Percentiles rank a stretch among this genome's conserved stretches.
phyloP scores from a whole-genome alignment of 2,113 vertebrate genomes.

The Solea solea region DNA sequence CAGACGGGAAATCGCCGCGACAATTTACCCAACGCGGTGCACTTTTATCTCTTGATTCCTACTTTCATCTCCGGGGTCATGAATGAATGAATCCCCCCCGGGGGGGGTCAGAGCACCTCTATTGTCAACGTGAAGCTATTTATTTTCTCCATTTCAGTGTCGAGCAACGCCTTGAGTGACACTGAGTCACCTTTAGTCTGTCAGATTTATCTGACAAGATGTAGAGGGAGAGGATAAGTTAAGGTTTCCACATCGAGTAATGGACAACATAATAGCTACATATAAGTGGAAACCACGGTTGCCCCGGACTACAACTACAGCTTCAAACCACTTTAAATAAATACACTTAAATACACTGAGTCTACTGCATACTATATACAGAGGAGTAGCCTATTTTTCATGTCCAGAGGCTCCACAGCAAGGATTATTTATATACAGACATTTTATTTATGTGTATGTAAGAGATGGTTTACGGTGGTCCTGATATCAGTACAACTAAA shows the following conservation, averaged over 20 bases:
- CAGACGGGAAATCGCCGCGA: background rate
- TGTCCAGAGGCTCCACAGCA: background rate
- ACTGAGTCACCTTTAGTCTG: conserved; percentile 3
- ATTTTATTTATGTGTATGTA: background rate
- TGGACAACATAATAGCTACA: background rate
- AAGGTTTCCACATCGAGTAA: conserved; percentile 6
- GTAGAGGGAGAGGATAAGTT: background rate
- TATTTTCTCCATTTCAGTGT: conserved; percentile 45
- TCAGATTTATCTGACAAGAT: conserved; percentile 15
- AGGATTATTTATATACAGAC: background rate
- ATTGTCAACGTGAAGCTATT: conserved; percentile 31
- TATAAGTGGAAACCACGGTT: background rate
- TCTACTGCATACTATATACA: too few species aligned
- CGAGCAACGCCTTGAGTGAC: conserved; percentile 23
- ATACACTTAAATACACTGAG: too few species aligned
- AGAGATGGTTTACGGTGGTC: background rate
- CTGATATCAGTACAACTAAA: conserved; percentile 9
- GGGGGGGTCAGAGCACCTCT: conserved; percentile 40
- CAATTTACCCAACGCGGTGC: conserved; percentile 31
- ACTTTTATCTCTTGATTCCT: conserved; percentile 49
- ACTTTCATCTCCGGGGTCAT: conserved; percentile 54
- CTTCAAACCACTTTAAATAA: background rate
- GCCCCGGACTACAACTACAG: conserved; percentile 2
- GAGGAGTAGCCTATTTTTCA: too few species aligned
- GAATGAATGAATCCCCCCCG: conserved; percentile 16